Evolutionary conservation across 2,797 vertebrate genomes (phyloP).

Genomic region (Diplodus sargus): DNA sequence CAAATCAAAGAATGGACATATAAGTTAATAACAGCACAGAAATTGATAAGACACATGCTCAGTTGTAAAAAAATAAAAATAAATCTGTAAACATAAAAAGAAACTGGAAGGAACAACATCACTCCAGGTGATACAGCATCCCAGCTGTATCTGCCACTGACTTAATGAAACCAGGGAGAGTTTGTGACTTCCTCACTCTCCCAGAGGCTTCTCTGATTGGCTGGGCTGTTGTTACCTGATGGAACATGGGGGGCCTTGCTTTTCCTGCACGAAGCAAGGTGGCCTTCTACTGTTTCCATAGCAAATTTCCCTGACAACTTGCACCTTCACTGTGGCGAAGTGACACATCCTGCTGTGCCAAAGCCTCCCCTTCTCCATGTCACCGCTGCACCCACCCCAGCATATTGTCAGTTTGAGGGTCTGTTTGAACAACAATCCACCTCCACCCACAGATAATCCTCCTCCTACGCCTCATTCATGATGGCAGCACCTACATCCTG

Average conservation of each 20-base stretch:
- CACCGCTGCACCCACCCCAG: slow-evolving; percentile 26
- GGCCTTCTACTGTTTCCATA: slow-evolving; percentile 48
- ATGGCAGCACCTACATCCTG: slow-evolving; percentile 32
- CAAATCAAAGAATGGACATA: background rate
- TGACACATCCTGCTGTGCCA: slow-evolving; percentile 49
- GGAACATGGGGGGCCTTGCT: slow-evolving; percentile 49
- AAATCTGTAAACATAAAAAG: too few relatives aligned
- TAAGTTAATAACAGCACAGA: background rate
- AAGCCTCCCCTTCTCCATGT: slow-evolving; percentile 25
- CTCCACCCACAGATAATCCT: slow-evolving; percentile 49
- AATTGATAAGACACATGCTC: background rate
- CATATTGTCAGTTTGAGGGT: slow-evolving; percentile 65
- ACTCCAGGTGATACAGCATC: background rate
- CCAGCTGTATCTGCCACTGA: slow-evolving; percentile 33
- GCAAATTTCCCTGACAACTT: slow-evolving; percentile 66
- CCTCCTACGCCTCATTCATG: slow-evolving; percentile 54
- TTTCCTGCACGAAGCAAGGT: slow-evolving; percentile 11
- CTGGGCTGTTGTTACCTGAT: slow-evolving; percentile 81
- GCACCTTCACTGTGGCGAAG: slow-evolving; percentile 40
- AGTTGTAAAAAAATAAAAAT: background rate
- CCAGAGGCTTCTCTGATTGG: slow-evolving; percentile 76
- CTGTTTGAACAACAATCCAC: slow-evolving; percentile 55
- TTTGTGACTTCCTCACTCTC: slow-evolving; percentile 33
- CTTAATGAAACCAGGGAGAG: slow-evolving; percentile 41
- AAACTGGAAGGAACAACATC: slow-evolving; percentile 1